Evolutionary conservation across 35 echinoderm and acorn worm species (phyloP).

Genomic region (Lytechinus variegatus): DNA sequence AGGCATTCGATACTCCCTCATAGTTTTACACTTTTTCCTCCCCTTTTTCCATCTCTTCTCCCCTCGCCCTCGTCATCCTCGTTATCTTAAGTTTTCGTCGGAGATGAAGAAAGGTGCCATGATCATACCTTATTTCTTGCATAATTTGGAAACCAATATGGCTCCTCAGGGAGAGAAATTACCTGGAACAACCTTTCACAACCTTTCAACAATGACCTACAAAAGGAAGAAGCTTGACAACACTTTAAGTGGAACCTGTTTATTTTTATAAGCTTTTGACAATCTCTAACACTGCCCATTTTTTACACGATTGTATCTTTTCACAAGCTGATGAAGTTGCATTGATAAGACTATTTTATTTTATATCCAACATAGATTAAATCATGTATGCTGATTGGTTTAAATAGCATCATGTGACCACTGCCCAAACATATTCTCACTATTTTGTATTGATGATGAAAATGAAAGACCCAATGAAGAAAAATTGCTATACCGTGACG

Average conservation of each 20-base stretch:
- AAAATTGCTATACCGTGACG: no score
- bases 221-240: not conserved
- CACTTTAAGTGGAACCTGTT: not conserved
- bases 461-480: no score
- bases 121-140: not conserved
- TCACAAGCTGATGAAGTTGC: no score
- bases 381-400: no score
- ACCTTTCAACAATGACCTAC: not conserved
- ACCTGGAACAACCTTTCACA: slow-evolving; percentile 15
- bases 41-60: not conserved
- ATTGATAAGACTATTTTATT: no score
- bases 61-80: not conserved
- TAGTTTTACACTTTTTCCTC: not conserved
- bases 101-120: not conserved
- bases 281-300: no score
- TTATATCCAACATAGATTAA: no score
- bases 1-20: slow-evolving; percentile 27
- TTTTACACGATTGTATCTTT: no score
- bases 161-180: not conserved
- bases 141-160: not conserved
- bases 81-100: not conserved
- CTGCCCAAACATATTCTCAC: no score
- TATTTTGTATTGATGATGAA: no score
- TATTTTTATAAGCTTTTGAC: no score
- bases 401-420: no score